phyloP scores from a whole-genome alignment of 2,888 invertebrate species.

The Hetaerina titia region DNA sequence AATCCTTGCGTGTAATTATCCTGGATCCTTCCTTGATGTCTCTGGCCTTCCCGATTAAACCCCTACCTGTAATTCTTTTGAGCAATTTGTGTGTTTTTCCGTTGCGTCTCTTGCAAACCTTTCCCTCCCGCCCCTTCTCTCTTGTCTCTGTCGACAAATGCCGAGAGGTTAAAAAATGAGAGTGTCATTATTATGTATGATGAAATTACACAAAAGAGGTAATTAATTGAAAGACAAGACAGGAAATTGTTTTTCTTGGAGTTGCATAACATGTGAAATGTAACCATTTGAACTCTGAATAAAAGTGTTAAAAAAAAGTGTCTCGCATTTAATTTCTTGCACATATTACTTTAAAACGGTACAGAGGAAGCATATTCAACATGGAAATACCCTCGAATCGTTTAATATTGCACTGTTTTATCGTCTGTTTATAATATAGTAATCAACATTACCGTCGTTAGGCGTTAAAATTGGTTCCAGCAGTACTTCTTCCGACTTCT shows the following conservation, averaged over 20 bases:
- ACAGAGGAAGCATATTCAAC: too few relatives aligned
- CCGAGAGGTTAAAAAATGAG: background rate
- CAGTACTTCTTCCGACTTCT: too few relatives aligned
- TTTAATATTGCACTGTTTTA: too few relatives aligned
- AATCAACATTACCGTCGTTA: too few relatives aligned
- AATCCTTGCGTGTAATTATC: background rate
- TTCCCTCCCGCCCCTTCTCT: background rate
- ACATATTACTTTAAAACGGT: too few relatives aligned
- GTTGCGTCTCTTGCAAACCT: background rate
- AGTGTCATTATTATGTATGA: background rate
- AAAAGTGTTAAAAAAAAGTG: background rate
- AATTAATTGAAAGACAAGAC: background rate
- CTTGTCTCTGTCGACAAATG: too few relatives aligned
- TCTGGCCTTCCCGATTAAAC: background rate
- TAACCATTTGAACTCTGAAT: background rate
- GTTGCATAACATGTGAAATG: background rate
- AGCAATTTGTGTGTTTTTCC: background rate
- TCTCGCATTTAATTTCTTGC: too few relatives aligned
- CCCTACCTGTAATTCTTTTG: background rate
- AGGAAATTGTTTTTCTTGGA: background rate
- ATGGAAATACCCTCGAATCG: too few relatives aligned
- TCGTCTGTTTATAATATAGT: too few relatives aligned
- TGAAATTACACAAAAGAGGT: background rate
- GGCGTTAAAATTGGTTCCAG: too few relatives aligned
- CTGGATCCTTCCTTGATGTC: background rate